phyloP scores from a whole-genome alignment of 2,797 vertebrate genomes.

The Siniperca undulata region DNA sequence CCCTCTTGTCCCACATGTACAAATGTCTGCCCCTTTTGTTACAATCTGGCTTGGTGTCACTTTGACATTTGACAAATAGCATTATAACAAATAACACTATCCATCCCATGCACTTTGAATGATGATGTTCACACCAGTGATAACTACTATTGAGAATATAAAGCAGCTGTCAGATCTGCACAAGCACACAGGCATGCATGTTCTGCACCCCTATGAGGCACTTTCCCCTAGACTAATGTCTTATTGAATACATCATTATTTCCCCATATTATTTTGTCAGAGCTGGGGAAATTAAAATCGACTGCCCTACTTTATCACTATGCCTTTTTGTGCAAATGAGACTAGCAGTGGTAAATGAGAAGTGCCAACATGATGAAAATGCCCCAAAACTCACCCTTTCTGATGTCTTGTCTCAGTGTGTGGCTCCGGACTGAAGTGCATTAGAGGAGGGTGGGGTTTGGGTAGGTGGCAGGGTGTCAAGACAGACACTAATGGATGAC shows the following conservation, averaged over 20 bases:
- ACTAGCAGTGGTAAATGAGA: slow-evolving; percentile 34
- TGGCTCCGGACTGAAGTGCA: slow-evolving; percentile 27
- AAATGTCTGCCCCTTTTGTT: slow-evolving; percentile 67
- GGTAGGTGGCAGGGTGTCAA: slow-evolving; percentile 42
- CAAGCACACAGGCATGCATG: background rate
- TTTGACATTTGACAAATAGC: slow-evolving; percentile 75
- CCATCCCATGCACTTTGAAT: slow-evolving; percentile 53
- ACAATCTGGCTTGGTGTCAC: slow-evolving; percentile 62
- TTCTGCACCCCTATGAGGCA: slow-evolving; percentile 5
- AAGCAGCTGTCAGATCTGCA: slow-evolving; percentile 44
- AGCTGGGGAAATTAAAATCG: slow-evolving; percentile 75
- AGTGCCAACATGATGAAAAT: slow-evolving; percentile 32
- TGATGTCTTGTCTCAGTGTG: slow-evolving; percentile 25
- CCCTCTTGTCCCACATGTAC: slow-evolving; percentile 57
- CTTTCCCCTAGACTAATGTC: slow-evolving; percentile 61
- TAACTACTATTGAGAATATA: slow-evolving; percentile 34
- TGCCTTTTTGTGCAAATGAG: slow-evolving; percentile 49
- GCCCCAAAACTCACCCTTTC: slow-evolving; percentile 17
- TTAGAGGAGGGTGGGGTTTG: background rate
- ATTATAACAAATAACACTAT: slow-evolving; percentile 50
- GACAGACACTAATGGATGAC: slow-evolving; percentile 58
- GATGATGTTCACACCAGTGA: slow-evolving; percentile 53
- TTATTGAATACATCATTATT: slow-evolving; percentile 77
- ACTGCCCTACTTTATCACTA: slow-evolving; percentile 68
- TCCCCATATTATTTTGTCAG: slow-evolving; percentile 65